Conservation (phyloP, 2,888 invertebrate species). For the Leucoptera coffeella region DNA sequence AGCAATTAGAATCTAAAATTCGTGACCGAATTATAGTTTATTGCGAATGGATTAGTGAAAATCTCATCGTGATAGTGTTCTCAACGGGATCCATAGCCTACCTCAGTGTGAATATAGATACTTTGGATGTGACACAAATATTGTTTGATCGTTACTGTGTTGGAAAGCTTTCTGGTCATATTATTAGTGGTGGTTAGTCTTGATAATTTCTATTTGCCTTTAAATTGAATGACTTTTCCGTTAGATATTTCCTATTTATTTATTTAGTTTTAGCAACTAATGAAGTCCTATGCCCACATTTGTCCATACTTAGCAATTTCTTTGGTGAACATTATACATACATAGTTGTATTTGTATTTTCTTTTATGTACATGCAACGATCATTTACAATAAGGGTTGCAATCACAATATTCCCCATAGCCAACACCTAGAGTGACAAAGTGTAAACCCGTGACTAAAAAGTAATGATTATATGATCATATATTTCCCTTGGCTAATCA, state of each 20-base stretch:
- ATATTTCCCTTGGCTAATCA: conserved; percentile 50
- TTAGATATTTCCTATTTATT: too few relatives aligned
- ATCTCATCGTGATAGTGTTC: conserved; percentile 64
- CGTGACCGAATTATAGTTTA: conserved; percentile 61
- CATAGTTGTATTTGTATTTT: too few relatives aligned
- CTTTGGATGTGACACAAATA: conserved; percentile 71
- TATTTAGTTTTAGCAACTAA: too few relatives aligned
- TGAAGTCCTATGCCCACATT: too few relatives aligned
- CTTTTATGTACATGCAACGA: too few relatives aligned
- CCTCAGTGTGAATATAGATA: conserved; percentile 62
- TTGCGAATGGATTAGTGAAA: conserved; percentile 63
- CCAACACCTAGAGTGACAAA: too few relatives aligned
- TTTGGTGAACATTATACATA: too few relatives aligned
- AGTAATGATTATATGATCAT: conserved; percentile 57
- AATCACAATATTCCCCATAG: too few relatives aligned
- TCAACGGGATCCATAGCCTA: conserved; percentile 72
- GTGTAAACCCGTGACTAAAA: conserved; percentile 62
- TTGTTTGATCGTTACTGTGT: conserved; percentile 81
- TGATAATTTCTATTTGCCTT: conserved; percentile 28
- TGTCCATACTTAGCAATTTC: conserved; percentile 64
- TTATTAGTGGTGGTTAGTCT: conserved; percentile 27
- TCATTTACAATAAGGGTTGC: too few relatives aligned
- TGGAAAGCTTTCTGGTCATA: conserved; percentile 59
- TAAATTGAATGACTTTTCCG: too few relatives aligned
- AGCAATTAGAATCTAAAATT: conserved; percentile 73